A percentile compares a stretch with the other conserved stretches of the same genome.
These are phyloP conservation scores for Calliphora vomitoria DNA, from an alignment of 2,888 invertebrate genomes.

Conservation along the genomic window DNA sequence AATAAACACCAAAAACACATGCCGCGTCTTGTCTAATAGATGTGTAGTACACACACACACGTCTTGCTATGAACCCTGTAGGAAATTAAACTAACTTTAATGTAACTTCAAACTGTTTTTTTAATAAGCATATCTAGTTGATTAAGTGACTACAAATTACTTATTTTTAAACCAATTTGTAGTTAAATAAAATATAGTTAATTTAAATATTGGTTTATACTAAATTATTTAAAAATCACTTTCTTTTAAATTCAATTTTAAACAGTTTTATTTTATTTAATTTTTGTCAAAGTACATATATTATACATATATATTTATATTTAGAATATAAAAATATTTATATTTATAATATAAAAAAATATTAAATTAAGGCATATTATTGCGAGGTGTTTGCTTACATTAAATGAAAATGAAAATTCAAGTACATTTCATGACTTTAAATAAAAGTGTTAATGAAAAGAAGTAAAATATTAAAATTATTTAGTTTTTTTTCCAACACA, in stretches of 20 bases:
- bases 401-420: too few species aligned
- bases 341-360: neutral
- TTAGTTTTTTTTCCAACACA: constrained; percentile 12
- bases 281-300: neutral
- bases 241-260: neutral
- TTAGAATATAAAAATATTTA: too few species aligned
- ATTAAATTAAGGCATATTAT: too few species aligned
- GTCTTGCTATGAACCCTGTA: too few species aligned
- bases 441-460: too few species aligned
- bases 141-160: neutral
- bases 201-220: neutral
- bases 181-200: neutral
- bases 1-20: too few species aligned
- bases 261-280: neutral
- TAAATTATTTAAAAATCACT: neutral
- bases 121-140: neutral
- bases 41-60: too few species aligned
- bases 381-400: too few species aligned
- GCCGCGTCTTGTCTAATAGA: too few species aligned
- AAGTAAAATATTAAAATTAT: constrained; percentile 21
- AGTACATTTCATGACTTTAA: neutral
- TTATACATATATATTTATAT: too few species aligned
- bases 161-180: neutral
- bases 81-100: too few species aligned
- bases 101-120: neutral